Conservation (phyloP, 2,797 vertebrate genomes). For the Phrynocephalus forsythii region DNA sequence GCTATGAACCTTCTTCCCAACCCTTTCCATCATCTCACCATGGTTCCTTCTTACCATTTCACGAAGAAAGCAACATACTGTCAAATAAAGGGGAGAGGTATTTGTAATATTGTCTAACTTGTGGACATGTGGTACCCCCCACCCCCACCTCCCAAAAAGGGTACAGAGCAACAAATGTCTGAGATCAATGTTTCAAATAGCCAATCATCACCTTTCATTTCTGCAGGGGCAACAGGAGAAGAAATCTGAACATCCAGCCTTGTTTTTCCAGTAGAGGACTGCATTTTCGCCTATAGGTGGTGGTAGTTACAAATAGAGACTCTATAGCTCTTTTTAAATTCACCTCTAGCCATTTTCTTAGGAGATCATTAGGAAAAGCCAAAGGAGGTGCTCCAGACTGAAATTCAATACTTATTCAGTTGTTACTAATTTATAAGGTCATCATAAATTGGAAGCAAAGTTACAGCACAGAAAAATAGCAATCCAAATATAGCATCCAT, state of each 20-base stretch:
- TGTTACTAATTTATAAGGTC: neutral
- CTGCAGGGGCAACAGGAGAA: neutral
- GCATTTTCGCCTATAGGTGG: neutral
- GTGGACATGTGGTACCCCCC: neutral
- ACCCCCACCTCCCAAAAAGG: neutral
- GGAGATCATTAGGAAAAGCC: neutral
- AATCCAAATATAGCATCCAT: no score
- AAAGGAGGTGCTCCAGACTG: neutral
- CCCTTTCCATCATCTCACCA: neutral
- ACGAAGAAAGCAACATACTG: constrained; percentile 15
- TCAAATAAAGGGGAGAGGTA: constrained; percentile 32
- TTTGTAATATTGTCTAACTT: neutral
- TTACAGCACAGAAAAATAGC: no score
- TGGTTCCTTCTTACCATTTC: neutral
- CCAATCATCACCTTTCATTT: no score
- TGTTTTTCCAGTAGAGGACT: neutral
- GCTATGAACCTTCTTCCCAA: neutral
- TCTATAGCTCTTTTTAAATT: neutral
- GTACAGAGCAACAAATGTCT: neutral
- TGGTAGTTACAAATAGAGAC: neutral
- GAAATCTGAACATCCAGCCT: neutral
- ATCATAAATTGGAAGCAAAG: no score
- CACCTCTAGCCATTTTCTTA: neutral
- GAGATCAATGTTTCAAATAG: neutral
- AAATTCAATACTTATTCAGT: no score